Evolutionary conservation across 2,888 invertebrate species (phyloP).

Genomic region (Pyralis farinalis): DNA sequence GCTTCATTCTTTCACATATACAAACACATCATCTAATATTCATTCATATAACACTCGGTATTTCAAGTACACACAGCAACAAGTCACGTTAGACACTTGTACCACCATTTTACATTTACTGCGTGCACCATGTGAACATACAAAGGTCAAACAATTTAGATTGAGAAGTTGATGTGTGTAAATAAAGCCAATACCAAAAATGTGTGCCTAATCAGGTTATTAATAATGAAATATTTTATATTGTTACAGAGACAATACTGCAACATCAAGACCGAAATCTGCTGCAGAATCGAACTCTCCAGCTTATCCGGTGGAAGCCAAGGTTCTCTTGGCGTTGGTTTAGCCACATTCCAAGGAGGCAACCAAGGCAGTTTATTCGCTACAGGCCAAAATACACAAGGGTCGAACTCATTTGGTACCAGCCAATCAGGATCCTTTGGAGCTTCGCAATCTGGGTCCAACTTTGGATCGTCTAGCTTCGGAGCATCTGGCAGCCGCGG

Average conservation of each 20-base stretch:
- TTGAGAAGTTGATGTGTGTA: too few species aligned
- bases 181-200: too few species aligned
- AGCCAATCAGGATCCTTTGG: constrained; percentile 16
- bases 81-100: too few species aligned
- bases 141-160: too few species aligned
- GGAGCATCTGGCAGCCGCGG: constrained; percentile 19
- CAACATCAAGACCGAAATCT: constrained; percentile 64
- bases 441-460: constrained; percentile 16
- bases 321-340: constrained; percentile 46
- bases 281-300: constrained; percentile 65
- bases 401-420: constrained; percentile 11
- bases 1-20: too few species aligned
- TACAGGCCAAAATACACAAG: constrained; percentile 26
- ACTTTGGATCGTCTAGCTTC: constrained; percentile 24
- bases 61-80: too few species aligned
- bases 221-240: constrained; percentile 9
- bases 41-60: too few species aligned
- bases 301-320: constrained; percentile 41
- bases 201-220: background rate
- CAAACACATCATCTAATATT: too few species aligned
- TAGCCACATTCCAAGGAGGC: constrained; percentile 43
- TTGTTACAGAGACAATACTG: constrained; percentile 74
- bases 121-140: too few species aligned
- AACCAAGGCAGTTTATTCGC: constrained; percentile 43
- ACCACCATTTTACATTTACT: too few species aligned